These are phyloP conservation scores for Cebidichthys violaceus DNA, from an alignment of 2,113 vertebrate species.

Conservation along the genomic window DNA sequence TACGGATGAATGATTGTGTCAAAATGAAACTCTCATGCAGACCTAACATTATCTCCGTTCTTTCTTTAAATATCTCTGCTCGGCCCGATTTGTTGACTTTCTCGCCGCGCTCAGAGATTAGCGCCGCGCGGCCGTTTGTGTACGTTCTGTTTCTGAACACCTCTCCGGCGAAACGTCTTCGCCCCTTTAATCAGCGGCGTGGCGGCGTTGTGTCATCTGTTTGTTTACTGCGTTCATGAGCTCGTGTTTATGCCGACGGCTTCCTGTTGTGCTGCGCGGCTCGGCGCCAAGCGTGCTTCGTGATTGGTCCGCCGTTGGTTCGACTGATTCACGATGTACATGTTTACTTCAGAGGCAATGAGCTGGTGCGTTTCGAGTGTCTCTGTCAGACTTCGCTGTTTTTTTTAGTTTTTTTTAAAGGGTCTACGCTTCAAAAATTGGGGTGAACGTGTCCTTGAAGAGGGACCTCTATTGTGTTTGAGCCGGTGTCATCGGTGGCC, in stretches of 20 bases:
- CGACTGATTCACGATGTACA: slow-evolving; percentile 34
- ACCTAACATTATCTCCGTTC: slow-evolving; percentile 42
- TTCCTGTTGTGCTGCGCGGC: slow-evolving; percentile 74
- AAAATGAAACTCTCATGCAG: slow-evolving; percentile 38
- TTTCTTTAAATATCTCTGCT: slow-evolving; percentile 1
- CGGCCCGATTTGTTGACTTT: slow-evolving; percentile 68
- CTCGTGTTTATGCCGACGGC: slow-evolving; percentile 75
- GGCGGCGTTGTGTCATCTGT: slow-evolving; percentile 32
- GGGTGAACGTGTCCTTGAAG: slow-evolving; percentile 22
- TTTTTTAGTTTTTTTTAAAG: slow-evolving; percentile 33
- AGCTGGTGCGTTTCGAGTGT: slow-evolving; percentile 42
- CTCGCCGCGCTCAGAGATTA: slow-evolving; percentile 42
- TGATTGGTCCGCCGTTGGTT: slow-evolving; percentile 60
- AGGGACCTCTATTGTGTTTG: slow-evolving; percentile 12
- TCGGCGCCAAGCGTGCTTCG: background rate
- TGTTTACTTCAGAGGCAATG: slow-evolving; percentile 71
- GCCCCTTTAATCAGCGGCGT: slow-evolving; percentile 72
- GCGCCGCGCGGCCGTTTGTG: slow-evolving; percentile 51
- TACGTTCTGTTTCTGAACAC: slow-evolving; percentile 61
- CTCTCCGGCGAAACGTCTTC: slow-evolving; percentile 59
- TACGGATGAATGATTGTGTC: slow-evolving; percentile 13
- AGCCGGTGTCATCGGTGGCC: slow-evolving; percentile 38
- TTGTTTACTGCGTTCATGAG: slow-evolving; percentile 65
- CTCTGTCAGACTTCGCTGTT: slow-evolving; percentile 19
- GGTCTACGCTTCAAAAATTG: slow-evolving; percentile 17